A percentile compares a stretch with the other conserved stretches of the same genome.
phyloP scores from a whole-genome alignment of 2,113 vertebrate genomes.

The Gadus macrocephalus region DNA sequence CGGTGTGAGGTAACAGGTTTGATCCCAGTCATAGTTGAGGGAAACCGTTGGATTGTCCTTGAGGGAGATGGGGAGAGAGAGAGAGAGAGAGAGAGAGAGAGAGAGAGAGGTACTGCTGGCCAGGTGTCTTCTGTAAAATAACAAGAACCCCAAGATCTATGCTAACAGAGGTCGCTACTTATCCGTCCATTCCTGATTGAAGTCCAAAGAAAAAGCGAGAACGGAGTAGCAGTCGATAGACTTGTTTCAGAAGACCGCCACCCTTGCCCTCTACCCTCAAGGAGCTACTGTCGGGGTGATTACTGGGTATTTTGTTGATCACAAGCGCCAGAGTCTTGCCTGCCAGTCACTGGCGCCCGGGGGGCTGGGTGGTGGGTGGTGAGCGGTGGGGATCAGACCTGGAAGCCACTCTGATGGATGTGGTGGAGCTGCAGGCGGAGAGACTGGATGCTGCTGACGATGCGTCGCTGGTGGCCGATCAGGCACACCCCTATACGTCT shows the following conservation, averaged over 20 bases:
- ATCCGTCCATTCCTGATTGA: slow-evolving; percentile 49
- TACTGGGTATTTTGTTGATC: neutral
- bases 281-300: slow-evolving; percentile 35
- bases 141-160: slow-evolving; percentile 48
- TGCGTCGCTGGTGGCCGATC: slow-evolving; percentile 98
- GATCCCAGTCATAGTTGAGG: slow-evolving; percentile 57
- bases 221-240: slow-evolving; percentile 18
- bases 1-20: slow-evolving; percentile 61
- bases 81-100: too few relatives aligned
- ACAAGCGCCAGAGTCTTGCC: neutral
- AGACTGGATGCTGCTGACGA: slow-evolving; percentile 99
- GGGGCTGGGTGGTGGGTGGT: neutral
- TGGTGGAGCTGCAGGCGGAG: slow-evolving; percentile 94
- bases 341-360: neutral
- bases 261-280: neutral
- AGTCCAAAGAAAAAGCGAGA: slow-evolving; percentile 44
- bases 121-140: slow-evolving; percentile 75
- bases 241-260: slow-evolving; percentile 23
- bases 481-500: slow-evolving; percentile 93
- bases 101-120: slow-evolving; percentile 58
- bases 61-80: slow-evolving; percentile 45
- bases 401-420: slow-evolving; percentile 94
- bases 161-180: slow-evolving; percentile 61
- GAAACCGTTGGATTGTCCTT: slow-evolving; percentile 65
- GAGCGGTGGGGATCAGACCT: slow-evolving; percentile 77